Percentiles rank a stretch among this genome's conserved stretches.
Evolutionary conservation across 2,797 vertebrate species (phyloP).

Genomic region (Lateolabrax maculatus): DNA sequence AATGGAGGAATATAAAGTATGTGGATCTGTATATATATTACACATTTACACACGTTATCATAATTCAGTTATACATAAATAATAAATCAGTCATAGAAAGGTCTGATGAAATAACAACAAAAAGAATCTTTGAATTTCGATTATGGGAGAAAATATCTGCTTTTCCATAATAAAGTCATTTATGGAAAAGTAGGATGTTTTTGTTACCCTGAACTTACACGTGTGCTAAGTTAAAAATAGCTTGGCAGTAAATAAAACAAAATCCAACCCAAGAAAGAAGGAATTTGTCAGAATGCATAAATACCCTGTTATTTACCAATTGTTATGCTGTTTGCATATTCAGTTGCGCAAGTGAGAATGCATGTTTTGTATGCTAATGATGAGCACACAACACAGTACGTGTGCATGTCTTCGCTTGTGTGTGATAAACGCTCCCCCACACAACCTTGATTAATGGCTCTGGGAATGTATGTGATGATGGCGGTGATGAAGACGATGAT

Average conservation of each 20-base stretch:
- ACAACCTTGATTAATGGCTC: constrained; percentile 67
- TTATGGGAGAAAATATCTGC: neutral
- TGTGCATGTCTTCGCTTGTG: constrained; percentile 5
- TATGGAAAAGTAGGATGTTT: neutral
- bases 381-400: neutral
- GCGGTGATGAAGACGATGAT: constrained; percentile 47
- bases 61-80: no score
- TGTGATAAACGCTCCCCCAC: constrained; percentile 46
- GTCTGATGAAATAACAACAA: neutral
- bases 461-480: constrained; percentile 29
- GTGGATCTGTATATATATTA: constrained; percentile 43
- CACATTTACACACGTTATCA: constrained; percentile 34
- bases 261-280: neutral
- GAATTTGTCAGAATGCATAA: constrained; percentile 1
- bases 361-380: constrained; percentile 33
- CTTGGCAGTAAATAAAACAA: neutral
- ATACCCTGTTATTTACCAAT: constrained; percentile 3
- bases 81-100: neutral
- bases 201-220: neutral
- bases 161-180: neutral
- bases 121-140: constrained; percentile 6
- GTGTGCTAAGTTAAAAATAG: neutral
- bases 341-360: constrained; percentile 6
- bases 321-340: constrained; percentile 28
- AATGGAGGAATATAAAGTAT: constrained; percentile 19